Base-by-base conservation (phyloP, 2,797 vertebrate genomes). In the Pelodytes ibericus region DNA sequence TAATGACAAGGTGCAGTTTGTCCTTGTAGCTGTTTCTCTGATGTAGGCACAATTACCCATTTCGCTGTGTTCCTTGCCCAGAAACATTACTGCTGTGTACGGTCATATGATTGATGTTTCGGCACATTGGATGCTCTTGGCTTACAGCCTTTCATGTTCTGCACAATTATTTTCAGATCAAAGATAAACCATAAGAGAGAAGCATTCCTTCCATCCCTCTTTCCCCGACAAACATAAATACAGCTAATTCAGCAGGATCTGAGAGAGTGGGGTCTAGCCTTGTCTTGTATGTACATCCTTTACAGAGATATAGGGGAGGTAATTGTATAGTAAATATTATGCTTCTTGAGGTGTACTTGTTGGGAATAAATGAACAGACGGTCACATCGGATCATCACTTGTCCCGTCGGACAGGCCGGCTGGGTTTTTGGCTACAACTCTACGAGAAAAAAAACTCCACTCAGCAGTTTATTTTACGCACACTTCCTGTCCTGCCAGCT, bases 271-370 rank as follows among this genome's bases (percentile, higher is more conserved):
- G 60, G 6, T 27, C 16, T 10, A 6, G 22, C 6, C 65, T 62
- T 16, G 41, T 27, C 2, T 36, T 36, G 33, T 36, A 5, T 36
- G 5, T 36, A 5, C 11, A 16, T 61, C 57, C 62, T 70, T 65
- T 64, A 49, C 7, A 81, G 79, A n/a, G 80, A 82, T 83, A 85
- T 83, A 75, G 75, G 80, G n/a, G 80, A 86, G 81, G 83, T 89
- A 87, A 90, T 85, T 84, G 82, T 81, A 63, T 82, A 83, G 82
- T 88, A 91, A 89, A 89, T 88, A 90, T 74, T 87, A 75, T 83
- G 81, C 83, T 87, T 64, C 86, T 88, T 71, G 81, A 87, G 74
- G 74, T 71, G 63, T 84, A 86, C 83, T 80, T 82, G 83, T 76
- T 84, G 83, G 67, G 61, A 33, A 84, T 90, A 88, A 87, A 88